Evolutionary conservation across 2,113 vertebrate species (phyloP), one percentile per base, ranked within the genome.

Genomic region (Felis chaus): DNA sequence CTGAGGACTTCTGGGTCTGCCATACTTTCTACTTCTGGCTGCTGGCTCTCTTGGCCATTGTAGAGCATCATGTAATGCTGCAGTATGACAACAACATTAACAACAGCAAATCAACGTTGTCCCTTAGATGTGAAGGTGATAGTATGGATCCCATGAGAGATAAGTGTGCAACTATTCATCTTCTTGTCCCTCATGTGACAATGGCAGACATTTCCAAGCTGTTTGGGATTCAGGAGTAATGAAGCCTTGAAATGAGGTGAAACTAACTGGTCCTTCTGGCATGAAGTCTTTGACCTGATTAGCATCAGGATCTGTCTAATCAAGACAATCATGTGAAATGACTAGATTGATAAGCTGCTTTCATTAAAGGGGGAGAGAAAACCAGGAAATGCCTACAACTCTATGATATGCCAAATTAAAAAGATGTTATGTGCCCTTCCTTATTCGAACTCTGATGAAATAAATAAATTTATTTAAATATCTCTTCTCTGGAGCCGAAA

Each of bases 401-500:
- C 1, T 53, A 2, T 57, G 48, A 55, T 57, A 21, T 65, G 14
- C 10, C 55, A 85, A 41, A 65, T 48, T 69, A 57, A 69, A 93
- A 93, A 57, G 73, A 61, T 31, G 25, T 29, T 63, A 39, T 33
- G 7, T 80, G 18, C 0, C 36, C 36, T 69, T 95, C 21, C 92
- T 85, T 41, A 83, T 74, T 93, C 93, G 33, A 93, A 89, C 55
- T 63, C 55, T 68, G 4, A n/a, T 94, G 45, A 91, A 69, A 76
- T 90, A 36, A 92, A 13, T 89, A 71, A 65, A 33, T 41, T 76
- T 80, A 83, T 73, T 91, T 63, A 16, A 39, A 6, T 9, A 19
- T 86, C 31, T 90, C 91, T 89, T 33, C 73, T 83, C 57, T 78
- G n/a, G 50, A 94, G 19, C 29, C 92, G 50, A 96, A 61, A 78